Base-by-base conservation (phyloP, 2,888 invertebrate species). In the Amphipoea oculea region DNA sequence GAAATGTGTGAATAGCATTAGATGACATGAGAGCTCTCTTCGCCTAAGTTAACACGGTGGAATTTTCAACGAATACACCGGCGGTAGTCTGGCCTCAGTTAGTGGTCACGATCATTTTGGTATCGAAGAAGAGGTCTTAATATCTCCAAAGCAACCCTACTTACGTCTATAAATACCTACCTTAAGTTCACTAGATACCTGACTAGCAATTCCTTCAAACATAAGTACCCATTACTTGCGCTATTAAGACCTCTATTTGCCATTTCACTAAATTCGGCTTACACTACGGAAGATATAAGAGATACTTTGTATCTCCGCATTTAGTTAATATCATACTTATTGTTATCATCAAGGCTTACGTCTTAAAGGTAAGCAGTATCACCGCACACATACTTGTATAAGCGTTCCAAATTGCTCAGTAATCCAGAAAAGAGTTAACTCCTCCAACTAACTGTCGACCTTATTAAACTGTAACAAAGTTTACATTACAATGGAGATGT, bases 391-490 rank as follows among this genome's bases (percentile, higher is more conserved):
- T 85, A 77, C 77, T 77, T 82, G 76, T 72, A 68, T 83, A 88
- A 89, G 81, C 79, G 81, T 86, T 76, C 83, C 71, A 81, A 88
- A 91, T 89, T 85, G 86, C 81, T 77, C 75, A n/a, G 82, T 87
- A 86, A 88, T 81, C 85, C 65, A 78, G 69, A 65, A 78, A 84
- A 82, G 76, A 78, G 73, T 81, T 79, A 72, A 75, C 75, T 78
- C 45, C 65, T 73, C 78, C 62, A 73, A 73, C n/a, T 76, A 76
- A 86, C 48, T 84, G 69, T 86, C 68, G 75, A 85, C 91, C 83
- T 79, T 90, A 86, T 80, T 23, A 3, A 68, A 62, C 54, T 29
- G 42, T 3, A 6, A 65, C 69, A 92, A 84, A 80, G 89, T 82
- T 79, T 75, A 84, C 83, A 87, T 83, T 89, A 75, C 75, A 79